Evolutionary conservation across 2,797 vertebrate species (phyloP).

Genomic region (Xenops minutus): DNA sequence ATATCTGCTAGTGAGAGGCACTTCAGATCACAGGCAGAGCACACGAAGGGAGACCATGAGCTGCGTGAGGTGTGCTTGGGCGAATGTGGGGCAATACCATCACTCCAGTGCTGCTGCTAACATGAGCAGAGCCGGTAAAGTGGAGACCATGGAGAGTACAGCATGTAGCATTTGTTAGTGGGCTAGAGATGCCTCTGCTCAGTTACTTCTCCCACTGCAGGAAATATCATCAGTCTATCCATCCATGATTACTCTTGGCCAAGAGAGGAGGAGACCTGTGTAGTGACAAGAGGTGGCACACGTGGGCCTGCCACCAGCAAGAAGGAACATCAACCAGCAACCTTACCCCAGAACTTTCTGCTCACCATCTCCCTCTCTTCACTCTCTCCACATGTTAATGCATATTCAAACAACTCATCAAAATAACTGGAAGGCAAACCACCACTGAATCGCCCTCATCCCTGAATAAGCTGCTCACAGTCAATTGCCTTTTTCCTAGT

Average conservation of each 20-base stretch:
- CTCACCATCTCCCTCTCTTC: background rate
- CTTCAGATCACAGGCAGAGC: background rate
- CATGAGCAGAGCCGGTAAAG: background rate
- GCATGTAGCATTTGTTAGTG: fast-evolving
- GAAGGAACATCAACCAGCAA: background rate
- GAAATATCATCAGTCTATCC: background rate
- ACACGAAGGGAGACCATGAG: background rate
- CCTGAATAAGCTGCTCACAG: background rate
- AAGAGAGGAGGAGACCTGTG: background rate
- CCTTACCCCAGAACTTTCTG: background rate
- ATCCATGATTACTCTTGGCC: background rate
- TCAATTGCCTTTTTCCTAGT: slow-evolving; percentile 10
- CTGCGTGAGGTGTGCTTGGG: background rate
- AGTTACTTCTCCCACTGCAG: background rate
- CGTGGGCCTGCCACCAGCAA: background rate
- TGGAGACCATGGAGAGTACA: background rate
- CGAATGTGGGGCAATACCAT: background rate
- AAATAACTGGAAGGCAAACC: slow-evolving; percentile 36
- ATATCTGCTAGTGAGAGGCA: background rate
- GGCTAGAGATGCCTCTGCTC: background rate
- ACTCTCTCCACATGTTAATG: background rate
- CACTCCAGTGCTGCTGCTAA: background rate
- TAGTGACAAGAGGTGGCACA: background rate
- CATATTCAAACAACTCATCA: background rate
- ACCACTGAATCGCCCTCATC: background rate